Conservation (phyloP, 37 sponge, comb jelly and placozoan genomes). For the Dysidea cf. avara region DNA sequence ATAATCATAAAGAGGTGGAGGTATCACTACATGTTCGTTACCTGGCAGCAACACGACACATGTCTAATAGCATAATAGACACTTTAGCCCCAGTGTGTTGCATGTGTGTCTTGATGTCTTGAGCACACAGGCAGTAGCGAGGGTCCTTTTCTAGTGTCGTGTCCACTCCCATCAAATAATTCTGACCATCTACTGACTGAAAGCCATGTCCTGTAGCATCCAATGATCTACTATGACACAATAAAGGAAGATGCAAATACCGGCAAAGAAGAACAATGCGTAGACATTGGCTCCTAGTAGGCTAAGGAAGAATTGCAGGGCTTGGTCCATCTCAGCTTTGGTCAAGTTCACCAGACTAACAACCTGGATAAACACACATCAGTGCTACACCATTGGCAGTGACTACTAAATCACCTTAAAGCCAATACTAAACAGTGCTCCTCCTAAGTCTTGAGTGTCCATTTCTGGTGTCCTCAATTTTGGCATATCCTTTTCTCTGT, state of each 20-base stretch:
- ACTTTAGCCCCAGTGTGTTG: slow-evolving; percentile 85
- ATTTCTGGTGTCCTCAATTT: slow-evolving; percentile 82
- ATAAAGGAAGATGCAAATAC: slow-evolving; percentile 3
- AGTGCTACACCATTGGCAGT: too few species aligned
- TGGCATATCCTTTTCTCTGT: slow-evolving; percentile 39
- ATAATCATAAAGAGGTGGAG: too few species aligned
- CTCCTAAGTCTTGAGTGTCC: slow-evolving; percentile 78
- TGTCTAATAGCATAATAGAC: slow-evolving; percentile 91
- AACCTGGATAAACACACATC: slow-evolving; percentile 16
- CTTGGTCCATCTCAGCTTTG: slow-evolving; percentile 89
- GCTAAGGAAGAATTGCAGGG: slow-evolving; percentile 72
- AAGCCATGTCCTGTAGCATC: slow-evolving; percentile 77
- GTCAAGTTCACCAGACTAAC: slow-evolving; percentile 92
- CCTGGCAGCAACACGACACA: slow-evolving; percentile 81
- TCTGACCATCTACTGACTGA: slow-evolving; percentile 69
- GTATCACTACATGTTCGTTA: too few species aligned
- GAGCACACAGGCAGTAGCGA: slow-evolving; percentile 83
- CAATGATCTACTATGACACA: too few species aligned
- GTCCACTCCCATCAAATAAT: slow-evolving; percentile 97
- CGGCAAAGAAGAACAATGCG: slow-evolving; percentile 98
- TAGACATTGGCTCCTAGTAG: slow-evolving; percentile 88
- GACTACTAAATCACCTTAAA: slow-evolving; percentile 54
- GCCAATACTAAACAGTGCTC: slow-evolving; percentile 64
- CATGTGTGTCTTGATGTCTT: slow-evolving; percentile 80
- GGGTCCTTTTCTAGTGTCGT: slow-evolving; percentile 77